Percentiles rank a stretch among this genome's conserved stretches.
Conservation (phyloP, 2,113 vertebrate genomes). For the Puffinus mauretanicus region DNA sequence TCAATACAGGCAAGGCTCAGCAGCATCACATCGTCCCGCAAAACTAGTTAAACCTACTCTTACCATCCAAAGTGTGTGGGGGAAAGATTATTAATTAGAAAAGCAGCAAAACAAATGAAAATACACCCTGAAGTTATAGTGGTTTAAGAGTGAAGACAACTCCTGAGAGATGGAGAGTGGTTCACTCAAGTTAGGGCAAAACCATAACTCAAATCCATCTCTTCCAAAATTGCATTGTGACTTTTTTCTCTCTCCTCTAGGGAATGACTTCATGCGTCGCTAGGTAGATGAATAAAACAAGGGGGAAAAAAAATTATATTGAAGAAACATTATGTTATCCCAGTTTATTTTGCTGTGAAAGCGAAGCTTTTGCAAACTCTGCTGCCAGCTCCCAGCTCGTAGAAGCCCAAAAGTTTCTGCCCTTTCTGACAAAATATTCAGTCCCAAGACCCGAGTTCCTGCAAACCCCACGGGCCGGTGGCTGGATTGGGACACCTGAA, state of each 20-base stretch:
- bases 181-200: background rate
- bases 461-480: background rate
- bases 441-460: background rate
- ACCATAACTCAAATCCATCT: background rate
- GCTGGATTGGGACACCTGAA: background rate
- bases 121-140: accelerated
- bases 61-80: background rate
- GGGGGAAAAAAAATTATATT: background rate
- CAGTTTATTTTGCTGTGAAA: background rate
- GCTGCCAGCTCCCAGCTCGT: background rate
- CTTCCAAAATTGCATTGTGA: background rate
- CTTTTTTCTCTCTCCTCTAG: background rate
- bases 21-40: background rate
- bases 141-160: background rate
- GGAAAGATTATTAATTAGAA: background rate
- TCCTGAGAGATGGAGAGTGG: background rate
- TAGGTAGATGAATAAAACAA: background rate
- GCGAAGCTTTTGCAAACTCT: accelerated
- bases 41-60: background rate
- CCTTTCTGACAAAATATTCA: background rate
- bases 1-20: background rate
- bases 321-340: background rate
- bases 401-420: background rate
- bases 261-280: background rate
- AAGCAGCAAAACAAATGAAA: background rate